phyloP scores from a whole-genome alignment of 2,888 invertebrate genomes.

The Petrophora chlorosata region DNA sequence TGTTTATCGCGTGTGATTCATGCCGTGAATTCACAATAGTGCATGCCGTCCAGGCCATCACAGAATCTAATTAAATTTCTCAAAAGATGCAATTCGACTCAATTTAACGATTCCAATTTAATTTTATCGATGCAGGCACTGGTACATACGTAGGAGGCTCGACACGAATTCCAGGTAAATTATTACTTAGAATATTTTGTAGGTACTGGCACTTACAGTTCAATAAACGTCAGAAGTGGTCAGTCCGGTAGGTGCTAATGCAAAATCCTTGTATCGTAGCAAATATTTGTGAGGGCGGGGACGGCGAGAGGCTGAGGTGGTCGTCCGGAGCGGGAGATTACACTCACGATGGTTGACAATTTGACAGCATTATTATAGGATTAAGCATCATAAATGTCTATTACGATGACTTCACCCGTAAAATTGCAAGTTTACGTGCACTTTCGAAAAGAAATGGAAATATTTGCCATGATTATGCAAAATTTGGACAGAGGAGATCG shows the following conservation, averaged over 20 bases:
- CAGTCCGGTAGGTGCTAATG: conserved; percentile 65
- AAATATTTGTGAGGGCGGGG: conserved; percentile 66
- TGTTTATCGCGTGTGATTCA: conserved; percentile 64
- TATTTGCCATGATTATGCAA: conserved; percentile 9
- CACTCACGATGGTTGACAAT: conserved; percentile 38
- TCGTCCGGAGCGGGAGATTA: conserved; percentile 31
- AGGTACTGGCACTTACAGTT: conserved; percentile 43
- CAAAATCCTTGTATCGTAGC: conserved; percentile 65
- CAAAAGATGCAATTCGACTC: conserved; percentile 22
- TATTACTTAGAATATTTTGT: conserved; percentile 24
- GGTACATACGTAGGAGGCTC: conserved; percentile 35
- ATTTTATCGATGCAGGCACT: conserved; percentile 35
- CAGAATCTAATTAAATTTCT: conserved; percentile 17
- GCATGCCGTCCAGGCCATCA: conserved; percentile 28
- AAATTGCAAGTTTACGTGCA: conserved; percentile 5
- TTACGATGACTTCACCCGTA: not conserved
- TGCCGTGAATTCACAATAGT: conserved; percentile 44
- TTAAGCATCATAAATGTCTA: conserved; percentile 6
- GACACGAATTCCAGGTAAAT: conserved; percentile 22
- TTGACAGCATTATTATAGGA: conserved; percentile 18
- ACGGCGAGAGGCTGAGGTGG: conserved; percentile 39
- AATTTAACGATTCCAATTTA: conserved; percentile 39
- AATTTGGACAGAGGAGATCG: conserved; percentile 13
- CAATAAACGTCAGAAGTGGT: conserved; percentile 53
- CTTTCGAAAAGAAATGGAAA: conserved; percentile 14